Base-by-base conservation (phyloP, 2,797 vertebrate species). In the Cygnus olor region DNA sequence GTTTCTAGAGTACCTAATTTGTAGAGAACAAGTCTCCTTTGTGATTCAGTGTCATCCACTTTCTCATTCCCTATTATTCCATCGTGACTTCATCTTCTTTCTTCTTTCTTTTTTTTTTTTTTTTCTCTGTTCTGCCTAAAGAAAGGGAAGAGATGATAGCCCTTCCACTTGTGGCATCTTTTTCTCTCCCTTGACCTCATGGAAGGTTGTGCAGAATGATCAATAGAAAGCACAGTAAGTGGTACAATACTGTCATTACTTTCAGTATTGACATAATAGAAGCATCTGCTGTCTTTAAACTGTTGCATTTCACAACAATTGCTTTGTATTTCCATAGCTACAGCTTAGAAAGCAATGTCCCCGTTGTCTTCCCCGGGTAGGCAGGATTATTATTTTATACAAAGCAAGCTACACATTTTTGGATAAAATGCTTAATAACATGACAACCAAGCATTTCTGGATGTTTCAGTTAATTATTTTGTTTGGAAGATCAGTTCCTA, bases 21-120 rank as follows among this genome's bases (percentile, higher is more conserved):
- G 80, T 64, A 81, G 89, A 91, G 88, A 95, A 92, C 71, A 85
- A 95, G 34, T 89, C 45, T 36, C 79, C 92, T 88, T 83, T 94
- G 85, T 96, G 80, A 85, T 68, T 74, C 70, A 86, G 64, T 91
- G 72, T 66, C 81, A 92, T 64, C 88, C 14, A 57, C 40, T 88
- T 95, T 96, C 71, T 88, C 68, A 80, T 93, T 94, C 91, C 36
- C 60, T 88, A 65, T 96, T 92, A 91, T 90, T 90, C 77, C 22
- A 89, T 44, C 14, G 2, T 91, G 85, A 89, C 77, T 94, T 93
- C 63, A 72, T 88, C 32, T 68, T 93, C 69, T 85, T 89, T 30
- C 40, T 44, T 76, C 17, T 38, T 21, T 44, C 12, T 1, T 68
- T 68, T 89, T 66, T 85, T 81, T 24, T 36, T 42, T 76, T 51